Evolutionary conservation across 2,888 invertebrate genomes (phyloP).

Genomic region (Mellilla xanthometata): DNA sequence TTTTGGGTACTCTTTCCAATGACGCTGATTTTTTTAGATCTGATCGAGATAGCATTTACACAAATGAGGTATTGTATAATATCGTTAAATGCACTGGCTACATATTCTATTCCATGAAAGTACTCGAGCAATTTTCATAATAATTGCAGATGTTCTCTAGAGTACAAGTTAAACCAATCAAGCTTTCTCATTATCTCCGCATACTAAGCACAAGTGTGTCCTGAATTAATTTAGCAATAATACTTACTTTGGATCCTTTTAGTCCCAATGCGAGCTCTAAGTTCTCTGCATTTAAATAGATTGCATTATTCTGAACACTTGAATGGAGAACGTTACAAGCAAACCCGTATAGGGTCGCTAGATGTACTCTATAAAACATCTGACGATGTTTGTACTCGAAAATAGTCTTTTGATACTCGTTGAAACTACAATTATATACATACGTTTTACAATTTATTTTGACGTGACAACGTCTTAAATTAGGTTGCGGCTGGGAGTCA

Average conservation of each 20-base stretch:
- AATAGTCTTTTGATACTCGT: too few relatives aligned
- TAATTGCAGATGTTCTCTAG: constrained; percentile 6
- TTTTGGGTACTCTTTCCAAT: too few relatives aligned
- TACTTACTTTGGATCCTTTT: constrained; percentile 18
- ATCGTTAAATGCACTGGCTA: too few relatives aligned
- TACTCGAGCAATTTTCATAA: too few relatives aligned
- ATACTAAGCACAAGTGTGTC: constrained; percentile 12
- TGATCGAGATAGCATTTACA: too few relatives aligned
- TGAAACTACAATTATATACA: too few relatives aligned
- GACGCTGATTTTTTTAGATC: too few relatives aligned
- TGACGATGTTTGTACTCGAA: not conserved
- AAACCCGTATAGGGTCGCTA: constrained; percentile 3
- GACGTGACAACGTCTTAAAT: too few relatives aligned
- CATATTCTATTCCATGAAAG: too few relatives aligned
- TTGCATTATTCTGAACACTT: constrained; percentile 22
- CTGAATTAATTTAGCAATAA: constrained; percentile 22
- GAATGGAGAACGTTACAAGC: constrained; percentile 15
- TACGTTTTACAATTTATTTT: too few relatives aligned
- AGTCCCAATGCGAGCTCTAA: constrained; percentile 14
- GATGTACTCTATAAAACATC: not conserved
- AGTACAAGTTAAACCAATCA: constrained; percentile 14
- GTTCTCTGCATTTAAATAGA: constrained; percentile 23
- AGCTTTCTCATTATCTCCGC: constrained; percentile 1
- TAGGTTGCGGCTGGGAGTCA: too few relatives aligned
- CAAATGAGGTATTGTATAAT: too few relatives aligned